phyloP scores from a whole-genome alignment of 2,797 vertebrate species.

The Amblyopsis hoosieri region DNA sequence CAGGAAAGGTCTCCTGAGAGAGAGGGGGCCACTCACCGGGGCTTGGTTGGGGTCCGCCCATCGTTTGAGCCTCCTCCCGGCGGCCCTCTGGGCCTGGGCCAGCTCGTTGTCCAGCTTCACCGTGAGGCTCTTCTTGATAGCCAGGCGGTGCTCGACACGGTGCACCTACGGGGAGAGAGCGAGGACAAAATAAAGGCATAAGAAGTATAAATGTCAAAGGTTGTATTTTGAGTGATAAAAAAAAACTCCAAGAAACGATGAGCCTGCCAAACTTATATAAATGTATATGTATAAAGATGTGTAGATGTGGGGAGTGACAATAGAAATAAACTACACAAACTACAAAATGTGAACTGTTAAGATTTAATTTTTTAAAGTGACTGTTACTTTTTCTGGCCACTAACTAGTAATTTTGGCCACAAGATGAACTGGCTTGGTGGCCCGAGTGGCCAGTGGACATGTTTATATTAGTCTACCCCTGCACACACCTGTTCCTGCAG shows the following conservation, averaged over 20 bases:
- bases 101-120: conserved; percentile 86
- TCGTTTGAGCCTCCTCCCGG: conserved; percentile 82
- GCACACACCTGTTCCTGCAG: conserved; percentile 90
- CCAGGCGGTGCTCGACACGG: conserved; percentile 88
- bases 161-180: conserved; percentile 79
- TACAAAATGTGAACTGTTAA: too few species aligned
- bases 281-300: too few species aligned
- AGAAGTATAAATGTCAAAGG: background rate
- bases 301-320: too few species aligned
- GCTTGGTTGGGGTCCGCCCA: conserved; percentile 70
- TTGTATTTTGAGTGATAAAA: background rate
- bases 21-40: conserved; percentile 75
- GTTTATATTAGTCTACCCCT: too few species aligned
- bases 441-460: too few species aligned
- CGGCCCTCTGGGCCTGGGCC: conserved; percentile 81
- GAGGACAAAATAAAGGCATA: background rate
- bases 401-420: too few species aligned
- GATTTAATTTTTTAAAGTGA: too few species aligned
- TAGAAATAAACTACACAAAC: too few species aligned
- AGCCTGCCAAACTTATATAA: too few species aligned
- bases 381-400: too few species aligned
- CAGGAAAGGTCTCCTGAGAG: too few species aligned
- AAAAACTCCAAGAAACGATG: background rate
- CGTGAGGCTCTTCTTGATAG: conserved; percentile 83
- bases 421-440: too few species aligned